phyloP scores from a whole-genome alignment of 2,797 vertebrate species.

The Pelobates cultripes region DNA sequence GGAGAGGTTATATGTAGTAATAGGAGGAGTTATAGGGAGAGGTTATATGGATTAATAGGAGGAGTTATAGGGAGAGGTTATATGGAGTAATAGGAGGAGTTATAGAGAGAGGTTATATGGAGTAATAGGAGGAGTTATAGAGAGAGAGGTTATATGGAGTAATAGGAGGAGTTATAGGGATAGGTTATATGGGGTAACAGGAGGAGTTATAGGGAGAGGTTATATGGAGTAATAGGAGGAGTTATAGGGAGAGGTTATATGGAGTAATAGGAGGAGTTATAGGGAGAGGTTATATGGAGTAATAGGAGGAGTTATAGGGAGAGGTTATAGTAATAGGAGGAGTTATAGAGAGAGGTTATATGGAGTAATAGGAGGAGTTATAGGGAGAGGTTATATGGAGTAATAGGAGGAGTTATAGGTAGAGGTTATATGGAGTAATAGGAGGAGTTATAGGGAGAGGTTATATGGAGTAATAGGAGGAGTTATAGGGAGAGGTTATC shows the following conservation, averaged over 20 bases:
- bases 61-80: background rate
- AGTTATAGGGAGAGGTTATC: background rate
- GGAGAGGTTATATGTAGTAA: conserved; percentile 8
- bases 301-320: too few species aligned
- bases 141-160: background rate
- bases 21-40: background rate
- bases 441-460: background rate
- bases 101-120: background rate
- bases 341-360: too few species aligned
- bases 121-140: conserved; percentile 4
- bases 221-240: too few species aligned
- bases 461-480: background rate
- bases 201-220: too few species aligned
- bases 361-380: too few species aligned
- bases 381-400: too few species aligned
- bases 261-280: too few species aligned
- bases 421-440: background rate
- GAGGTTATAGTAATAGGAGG: too few species aligned
- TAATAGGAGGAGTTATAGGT: background rate
- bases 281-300: too few species aligned
- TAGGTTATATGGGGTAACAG: too few species aligned
- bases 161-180: background rate
- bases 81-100: conserved; percentile 7
- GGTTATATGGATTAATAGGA: background rate
- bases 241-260: too few species aligned